These are phyloP conservation scores for Penaeus vannamei DNA, from an alignment of 1,140 invertebrate species.

Conservation along the genomic window DNA sequence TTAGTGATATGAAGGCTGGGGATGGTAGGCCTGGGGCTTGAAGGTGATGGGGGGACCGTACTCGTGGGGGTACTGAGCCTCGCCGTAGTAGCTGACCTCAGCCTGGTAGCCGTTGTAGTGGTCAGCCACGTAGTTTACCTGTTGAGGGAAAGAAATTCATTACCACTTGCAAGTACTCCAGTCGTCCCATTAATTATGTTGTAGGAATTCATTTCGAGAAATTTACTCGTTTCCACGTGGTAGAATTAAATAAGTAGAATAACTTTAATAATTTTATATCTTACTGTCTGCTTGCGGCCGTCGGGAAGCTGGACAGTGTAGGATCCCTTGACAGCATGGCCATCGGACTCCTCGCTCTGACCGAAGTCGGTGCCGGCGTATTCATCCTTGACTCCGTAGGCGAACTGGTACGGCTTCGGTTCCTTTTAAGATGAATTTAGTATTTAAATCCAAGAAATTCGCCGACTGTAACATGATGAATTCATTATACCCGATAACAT, in stretches of 20 bases:
- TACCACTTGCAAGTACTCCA: background rate
- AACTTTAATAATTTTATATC: too few species aligned
- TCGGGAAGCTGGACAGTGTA: slow-evolving; percentile 70
- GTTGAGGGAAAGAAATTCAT: background rate
- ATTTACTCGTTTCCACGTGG: too few species aligned
- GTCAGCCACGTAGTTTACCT: slow-evolving; percentile 68
- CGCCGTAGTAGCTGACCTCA: slow-evolving; percentile 68
- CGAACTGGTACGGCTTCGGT: slow-evolving; percentile 71
- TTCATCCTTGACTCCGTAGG: slow-evolving; percentile 70
- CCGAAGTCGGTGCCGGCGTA: slow-evolving; percentile 70
- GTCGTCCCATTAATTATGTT: background rate
- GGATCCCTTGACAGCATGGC: slow-evolving; percentile 69
- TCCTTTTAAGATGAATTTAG: slow-evolving; percentile 70
- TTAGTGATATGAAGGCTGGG: background rate
- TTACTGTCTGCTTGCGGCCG: slow-evolving; percentile 73
- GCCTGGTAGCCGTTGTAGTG: slow-evolving; percentile 69
- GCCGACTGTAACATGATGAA: too few species aligned
- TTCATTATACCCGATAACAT: too few species aligned
- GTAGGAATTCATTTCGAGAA: background rate
- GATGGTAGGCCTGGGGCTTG: slow-evolving; percentile 27
- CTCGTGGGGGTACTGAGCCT: slow-evolving; percentile 63
- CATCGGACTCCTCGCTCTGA: slow-evolving; percentile 70
- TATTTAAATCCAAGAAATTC: too few species aligned
- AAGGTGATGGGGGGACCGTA: slow-evolving; percentile 59
- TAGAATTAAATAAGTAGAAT: too few species aligned